Evolutionary conservation across 92 coral and sea anemone genomes (phyloP), one percentile per base, ranked within the genome.

Genomic region (Paragorgia papillata): DNA sequence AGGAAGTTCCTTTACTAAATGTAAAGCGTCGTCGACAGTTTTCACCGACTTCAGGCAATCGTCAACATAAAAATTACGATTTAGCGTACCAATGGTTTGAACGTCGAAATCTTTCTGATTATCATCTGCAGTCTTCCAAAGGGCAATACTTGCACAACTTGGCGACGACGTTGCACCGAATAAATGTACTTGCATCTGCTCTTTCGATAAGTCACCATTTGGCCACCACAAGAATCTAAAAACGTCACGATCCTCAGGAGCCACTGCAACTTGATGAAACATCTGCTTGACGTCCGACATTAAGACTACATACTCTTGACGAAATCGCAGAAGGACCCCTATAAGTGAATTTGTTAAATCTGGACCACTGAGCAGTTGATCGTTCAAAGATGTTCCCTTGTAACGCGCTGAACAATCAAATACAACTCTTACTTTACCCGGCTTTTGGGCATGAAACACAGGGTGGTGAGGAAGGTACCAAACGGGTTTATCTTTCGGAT

Each of bases 171-270:
- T 62, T 18, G 62, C 82, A 3, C 82, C 82, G 48, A 77, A 62
- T 28, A 51, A 57, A 61, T 77, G 73, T 22, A 75, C 80, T 32
- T 40, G 25, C 68, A 75, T 57, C 20, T 51, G 84, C 10, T 81
- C 79, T 25, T 70, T 53, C 2, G 86, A 28, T 32, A 80, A 13
- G 55, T 89, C 86, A 6, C 87, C 87, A 35, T 34, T 39, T n/a
- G 82, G 80, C 95, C 95, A 89, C 90, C 88, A 84, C 69, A 90
- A 62, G n/a, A n/a, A n/a, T n/a, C n/a, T n/a, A n/a, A n/a, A n/a
- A n/a, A n/a, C n/a, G n/a, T n/a, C n/a, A n/a, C n/a, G n/a, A n/a
- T n/a, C n/a, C n/a, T n/a, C n/a, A n/a, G n/a, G n/a, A n/a, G n/a
- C n/a, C n/a, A n/a, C n/a, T n/a, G n/a, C n/a, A n/a, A n/a, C n/a